Evolutionary conservation across 2,888 invertebrate species (phyloP).

Genomic region (Luperina testacea): DNA sequence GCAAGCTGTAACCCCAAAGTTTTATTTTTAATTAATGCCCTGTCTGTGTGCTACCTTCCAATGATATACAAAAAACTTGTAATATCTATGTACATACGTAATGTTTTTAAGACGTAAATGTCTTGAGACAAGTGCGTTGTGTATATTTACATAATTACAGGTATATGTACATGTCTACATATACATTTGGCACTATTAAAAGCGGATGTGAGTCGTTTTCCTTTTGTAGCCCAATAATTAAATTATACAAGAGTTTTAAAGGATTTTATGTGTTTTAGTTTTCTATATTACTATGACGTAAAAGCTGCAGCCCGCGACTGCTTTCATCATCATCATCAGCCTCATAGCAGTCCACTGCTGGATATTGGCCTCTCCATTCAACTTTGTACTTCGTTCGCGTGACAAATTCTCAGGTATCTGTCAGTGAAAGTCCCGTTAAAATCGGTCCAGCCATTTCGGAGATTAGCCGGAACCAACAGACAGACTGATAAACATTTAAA

Average conservation of each 20-base stretch:
- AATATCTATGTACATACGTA: slow-evolving; percentile 6
- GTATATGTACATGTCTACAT: background rate
- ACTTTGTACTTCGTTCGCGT: background rate
- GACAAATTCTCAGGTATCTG: background rate
- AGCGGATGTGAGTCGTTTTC: slow-evolving; percentile 33
- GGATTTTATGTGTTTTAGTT: background rate
- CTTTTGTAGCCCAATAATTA: background rate
- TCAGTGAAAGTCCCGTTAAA: background rate
- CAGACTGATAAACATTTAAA: too few species aligned
- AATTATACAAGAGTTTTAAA: slow-evolving; percentile 21
- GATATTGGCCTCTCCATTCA: too few species aligned
- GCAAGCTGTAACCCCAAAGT: background rate
- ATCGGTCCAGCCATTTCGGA: background rate
- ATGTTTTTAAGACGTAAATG: slow-evolving; percentile 21
- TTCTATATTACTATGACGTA: background rate
- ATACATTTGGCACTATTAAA: slow-evolving; percentile 29
- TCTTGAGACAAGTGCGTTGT: slow-evolving; percentile 20
- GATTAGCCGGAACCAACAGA: background rate
- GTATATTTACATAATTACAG: slow-evolving; percentile 38
- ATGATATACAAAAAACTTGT: slow-evolving; percentile 11
- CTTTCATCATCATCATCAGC: too few species aligned
- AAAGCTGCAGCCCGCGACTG: background rate
- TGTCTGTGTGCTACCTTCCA: background rate
- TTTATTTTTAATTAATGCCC: slow-evolving; percentile 1
- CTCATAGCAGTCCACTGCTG: too few species aligned